Base-by-base conservation (phyloP, 1,140 invertebrate species). In the Belonocnema kinseyi region DNA sequence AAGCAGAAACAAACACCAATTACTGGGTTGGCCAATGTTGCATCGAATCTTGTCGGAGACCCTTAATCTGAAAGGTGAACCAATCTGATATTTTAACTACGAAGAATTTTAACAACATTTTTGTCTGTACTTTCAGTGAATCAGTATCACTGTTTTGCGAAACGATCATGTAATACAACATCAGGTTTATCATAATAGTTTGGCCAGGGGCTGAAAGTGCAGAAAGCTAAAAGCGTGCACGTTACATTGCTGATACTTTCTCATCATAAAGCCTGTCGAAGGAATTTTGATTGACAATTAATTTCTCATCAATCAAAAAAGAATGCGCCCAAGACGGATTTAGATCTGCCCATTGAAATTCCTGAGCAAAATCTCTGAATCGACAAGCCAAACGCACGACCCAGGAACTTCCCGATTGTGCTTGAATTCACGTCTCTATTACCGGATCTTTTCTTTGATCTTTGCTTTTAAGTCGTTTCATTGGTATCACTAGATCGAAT, bases 341-440 rank as follows among this genome's bases (percentile, higher is more conserved):
- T 33, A 33, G 4, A 33, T 33, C 26, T 26, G 21, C 40, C 5
- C 2, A 46, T 46, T 5, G 40, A 10, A 46, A 7, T 46, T 46
- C 40, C 40, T 46, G 40, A 3, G 7, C n/a, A n/a, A 54, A 54
- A 54, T 54, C 53, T 54, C 16, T n/a, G 53, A 2, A 54, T 54
- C 53, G 17, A 19, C 53, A 54, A 3, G 53, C 53, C 7, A 54
- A 17, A 53, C 3, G 0, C 0, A 53, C 52, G 52, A 16, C 12
- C 14, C 13, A 54, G 53, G n/a, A 54, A n/a, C 16, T 17, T n/a
- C n/a, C 17, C 53, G 53, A 54, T 54, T 17, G 16, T 54, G 53
- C n/a, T 19, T 54, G 53, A 17, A 54, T 54, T 54, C 53, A 54
- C 53, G 53, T 54, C 53, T 54, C 53, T 54, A 54, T 54, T 54